These are phyloP conservation scores for Eira barbara DNA, from an alignment of 2,113 vertebrate genomes.

Conservation along the genomic window DNA sequence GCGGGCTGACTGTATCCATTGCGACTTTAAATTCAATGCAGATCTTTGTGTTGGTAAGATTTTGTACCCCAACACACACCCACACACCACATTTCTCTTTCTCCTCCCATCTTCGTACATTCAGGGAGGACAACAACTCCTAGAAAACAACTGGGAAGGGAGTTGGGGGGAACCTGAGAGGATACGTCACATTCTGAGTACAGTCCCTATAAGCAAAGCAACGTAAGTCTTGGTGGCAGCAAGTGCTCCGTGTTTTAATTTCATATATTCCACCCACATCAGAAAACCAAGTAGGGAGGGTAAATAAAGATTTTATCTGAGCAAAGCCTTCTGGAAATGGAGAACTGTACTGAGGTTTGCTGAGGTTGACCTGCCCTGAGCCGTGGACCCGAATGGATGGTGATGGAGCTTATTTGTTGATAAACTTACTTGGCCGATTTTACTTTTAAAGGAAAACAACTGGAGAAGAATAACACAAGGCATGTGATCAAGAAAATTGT, in stretches of 20 bases:
- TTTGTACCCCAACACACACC: neutral
- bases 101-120: neutral
- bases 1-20: neutral
- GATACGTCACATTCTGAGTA: neutral
- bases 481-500: neutral
- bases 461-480: neutral
- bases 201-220: neutral
- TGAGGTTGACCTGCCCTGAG: neutral
- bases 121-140: neutral
- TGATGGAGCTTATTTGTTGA: neutral
- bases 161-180: neutral
- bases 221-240: neutral
- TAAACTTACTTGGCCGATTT: neutral
- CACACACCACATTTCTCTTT: neutral
- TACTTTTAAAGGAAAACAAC: slow-evolving; percentile 21
- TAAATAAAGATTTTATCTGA: neutral
- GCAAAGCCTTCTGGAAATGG: neutral
- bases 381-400: neutral
- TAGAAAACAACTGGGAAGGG: neutral
- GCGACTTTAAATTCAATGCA: neutral
- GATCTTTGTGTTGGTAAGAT: neutral
- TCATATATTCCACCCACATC: neutral
- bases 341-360: neutral
- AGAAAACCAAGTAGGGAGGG: neutral
- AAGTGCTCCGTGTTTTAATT: neutral